Evolutionary conservation across 2,888 invertebrate genomes (phyloP), one percentile per base, ranked within the genome.

Genomic region (Pinctada fucata): DNA sequence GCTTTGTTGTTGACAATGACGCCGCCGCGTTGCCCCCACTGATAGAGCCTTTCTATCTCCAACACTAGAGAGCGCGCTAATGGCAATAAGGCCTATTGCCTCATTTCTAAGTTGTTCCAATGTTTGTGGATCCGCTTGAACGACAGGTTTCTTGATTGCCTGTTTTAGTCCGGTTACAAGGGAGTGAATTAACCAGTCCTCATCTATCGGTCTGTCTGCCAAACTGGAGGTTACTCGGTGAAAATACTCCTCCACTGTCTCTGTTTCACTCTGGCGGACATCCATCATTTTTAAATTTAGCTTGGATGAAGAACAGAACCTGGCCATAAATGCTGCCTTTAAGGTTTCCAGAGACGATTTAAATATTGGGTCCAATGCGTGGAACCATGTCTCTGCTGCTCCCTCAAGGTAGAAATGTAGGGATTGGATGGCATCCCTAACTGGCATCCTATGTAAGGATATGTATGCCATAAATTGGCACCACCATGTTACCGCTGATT

Each of bases 401-500:
- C 67, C 16, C 3, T 10, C 47, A 8, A 67, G 16, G 5, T 45
- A 67, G 5, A 67, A 67, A 8, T 31, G 67, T 31, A 31, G 5
- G 67, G 67, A 16, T 10, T n/a, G 16, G 31, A 67, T 67, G 16
- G 67, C 67, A n/a, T n/a, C n/a, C n/a, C n/a, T n/a, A n/a, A n/a
- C n/a, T n/a, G n/a, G n/a, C n/a, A n/a, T n/a, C n/a, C n/a, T n/a
- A n/a, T n/a, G n/a, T n/a, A n/a, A n/a, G n/a, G n/a, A n/a, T n/a
- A n/a, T n/a, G n/a, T n/a, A n/a, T n/a, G n/a, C n/a, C n/a, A n/a
- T n/a, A n/a, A n/a, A n/a, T n/a, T n/a, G n/a, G n/a, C n/a, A n/a
- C n/a, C n/a, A n/a, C n/a, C n/a, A n/a, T n/a, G n/a, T n/a, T n/a
- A n/a, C n/a, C n/a, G n/a, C n/a, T n/a, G n/a, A n/a, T n/a, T n/a